Evolutionary conservation across 2,888 invertebrate species (phyloP).

Genomic region (Podabrus alpinus): DNA sequence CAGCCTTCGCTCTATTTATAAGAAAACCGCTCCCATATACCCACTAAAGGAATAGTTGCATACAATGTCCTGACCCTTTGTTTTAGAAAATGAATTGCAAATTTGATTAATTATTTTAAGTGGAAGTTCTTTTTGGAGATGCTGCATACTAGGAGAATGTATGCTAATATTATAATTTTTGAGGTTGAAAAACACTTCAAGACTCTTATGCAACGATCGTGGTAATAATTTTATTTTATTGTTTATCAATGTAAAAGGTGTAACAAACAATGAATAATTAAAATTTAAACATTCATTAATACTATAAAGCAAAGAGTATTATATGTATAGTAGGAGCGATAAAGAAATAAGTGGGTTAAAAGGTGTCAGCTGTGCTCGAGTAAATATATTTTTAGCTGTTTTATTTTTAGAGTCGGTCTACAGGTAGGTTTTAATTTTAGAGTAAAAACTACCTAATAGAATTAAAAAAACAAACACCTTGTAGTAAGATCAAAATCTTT

Average conservation of each 20-base stretch:
- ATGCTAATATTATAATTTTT: neutral
- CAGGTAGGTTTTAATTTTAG: slow-evolving; percentile 16
- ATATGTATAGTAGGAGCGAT: neutral
- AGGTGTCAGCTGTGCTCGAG: slow-evolving; percentile 19
- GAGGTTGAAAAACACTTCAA: neutral
- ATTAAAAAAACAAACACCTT: neutral
- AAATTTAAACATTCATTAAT: neutral
- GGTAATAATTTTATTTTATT: neutral
- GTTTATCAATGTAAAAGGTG: neutral
- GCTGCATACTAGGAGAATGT: neutral
- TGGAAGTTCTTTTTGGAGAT: neutral
- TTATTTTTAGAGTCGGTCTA: slow-evolving; percentile 13
- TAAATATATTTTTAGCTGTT: slow-evolving; percentile 12
- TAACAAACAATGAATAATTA: neutral
- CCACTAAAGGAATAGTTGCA: slow-evolving; percentile 37
- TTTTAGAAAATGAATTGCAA: neutral
- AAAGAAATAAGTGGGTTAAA: slow-evolving; percentile 13
- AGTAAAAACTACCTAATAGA: neutral
- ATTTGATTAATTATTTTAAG: neutral
- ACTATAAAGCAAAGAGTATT: neutral
- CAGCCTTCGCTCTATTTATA: slow-evolving; percentile 52
- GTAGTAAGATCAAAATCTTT: neutral
- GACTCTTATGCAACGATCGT: neutral
- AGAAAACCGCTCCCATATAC: slow-evolving; percentile 37
- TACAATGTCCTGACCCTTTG: slow-evolving; percentile 26